A percentile compares a stretch with the other conserved stretches of the same genome.
These are phyloP conservation scores for Drosophila santomea DNA, from an alignment of 1,140 invertebrate species.

Conservation along the genomic window DNA sequence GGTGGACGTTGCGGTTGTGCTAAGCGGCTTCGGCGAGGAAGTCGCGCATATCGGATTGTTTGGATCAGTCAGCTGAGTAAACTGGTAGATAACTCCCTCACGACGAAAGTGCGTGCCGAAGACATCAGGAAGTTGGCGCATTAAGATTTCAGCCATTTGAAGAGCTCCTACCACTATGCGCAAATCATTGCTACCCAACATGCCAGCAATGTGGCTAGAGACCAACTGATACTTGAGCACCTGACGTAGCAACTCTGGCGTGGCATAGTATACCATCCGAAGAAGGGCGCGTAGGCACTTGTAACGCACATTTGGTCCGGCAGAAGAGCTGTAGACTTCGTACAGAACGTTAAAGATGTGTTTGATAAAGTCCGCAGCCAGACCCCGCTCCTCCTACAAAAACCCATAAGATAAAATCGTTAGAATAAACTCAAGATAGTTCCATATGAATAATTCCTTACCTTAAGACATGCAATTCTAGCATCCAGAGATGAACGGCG, in stretches of 20 bases:
- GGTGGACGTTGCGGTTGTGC: conserved; percentile 57
- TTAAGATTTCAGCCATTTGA: conserved; percentile 98
- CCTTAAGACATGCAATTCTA: conserved; percentile 87
- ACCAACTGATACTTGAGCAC: conserved; percentile 97
- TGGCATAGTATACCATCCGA: conserved; percentile 97
- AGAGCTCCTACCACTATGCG: conserved; percentile 98
- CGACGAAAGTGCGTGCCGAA: conserved; percentile 97
- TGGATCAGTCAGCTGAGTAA: conserved; percentile 90
- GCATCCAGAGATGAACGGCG: conserved; percentile 86
- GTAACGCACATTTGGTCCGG: conserved; percentile 98
- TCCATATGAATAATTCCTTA: neutral
- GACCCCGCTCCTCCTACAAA: conserved; percentile 87
- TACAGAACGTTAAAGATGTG: conserved; percentile 96
- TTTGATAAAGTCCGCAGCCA: conserved; percentile 92
- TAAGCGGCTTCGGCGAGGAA: conserved; percentile 75
- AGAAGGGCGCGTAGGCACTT: conserved; percentile 98
- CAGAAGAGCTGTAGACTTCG: conserved; percentile 98
- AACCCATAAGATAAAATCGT: neutral
- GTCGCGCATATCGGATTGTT: conserved; percentile 84
- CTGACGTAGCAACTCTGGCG: conserved; percentile 92
- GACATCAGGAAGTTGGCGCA: conserved; percentile 97
- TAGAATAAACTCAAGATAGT: too few species aligned
- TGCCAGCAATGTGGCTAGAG: conserved; percentile 98
- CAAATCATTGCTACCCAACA: conserved; percentile 98
- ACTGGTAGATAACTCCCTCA: conserved; percentile 97